Base-by-base conservation (phyloP, 53 echinoderm and acorn worm species). In the Antedon mediterranea region DNA sequence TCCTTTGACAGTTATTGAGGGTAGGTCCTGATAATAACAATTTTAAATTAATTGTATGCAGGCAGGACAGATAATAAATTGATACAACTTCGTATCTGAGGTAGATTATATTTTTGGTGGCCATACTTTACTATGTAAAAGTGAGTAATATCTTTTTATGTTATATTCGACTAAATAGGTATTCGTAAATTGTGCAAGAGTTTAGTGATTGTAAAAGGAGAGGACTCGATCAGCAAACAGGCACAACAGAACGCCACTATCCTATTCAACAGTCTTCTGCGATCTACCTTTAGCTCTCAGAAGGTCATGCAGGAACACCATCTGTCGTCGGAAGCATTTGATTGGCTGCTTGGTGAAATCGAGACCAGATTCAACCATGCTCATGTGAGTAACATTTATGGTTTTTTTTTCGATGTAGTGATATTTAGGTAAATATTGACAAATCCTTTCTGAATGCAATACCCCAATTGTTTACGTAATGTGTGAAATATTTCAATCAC, bases 211-310 rank as follows among this genome's bases (percentile, higher is more conserved):
- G 97, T 95, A 41, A 95, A 95, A 73, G 97, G 97, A 3, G 84
- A 95, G 70, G 97, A 95, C 42, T 83, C 83, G 34, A 95, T 95
- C 97, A 95, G 97, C 31, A 89, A 78, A 57, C 91, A 91, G 82
- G 97, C 97, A 34, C 97, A 95, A 84, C 83, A 89, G 70, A 95
- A 95, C 73, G 97, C 97, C 82, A 95, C 97, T 71, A 79, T 91
- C 85, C 86, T 95, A 57, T 87, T 95, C 79, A 95, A 92, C 71
- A 78, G 82, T 70, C 82, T 95, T 26, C 71, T 95, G 79, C 89
- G 97, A 32, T 95, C 97, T 37, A 91, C 97, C 4, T 89, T 95
- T 31, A 91, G 89, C 75, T 74, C 91, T 31, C 76, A 81, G 28
- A 78, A 89, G 2, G 89, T 91, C 41, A 89, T 87, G 43, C 81